A percentile compares a stretch with the other conserved stretches of the same genome.
Evolutionary conservation across 2,797 vertebrate species (phyloP).

Genomic region (Numenius phaeopus): DNA sequence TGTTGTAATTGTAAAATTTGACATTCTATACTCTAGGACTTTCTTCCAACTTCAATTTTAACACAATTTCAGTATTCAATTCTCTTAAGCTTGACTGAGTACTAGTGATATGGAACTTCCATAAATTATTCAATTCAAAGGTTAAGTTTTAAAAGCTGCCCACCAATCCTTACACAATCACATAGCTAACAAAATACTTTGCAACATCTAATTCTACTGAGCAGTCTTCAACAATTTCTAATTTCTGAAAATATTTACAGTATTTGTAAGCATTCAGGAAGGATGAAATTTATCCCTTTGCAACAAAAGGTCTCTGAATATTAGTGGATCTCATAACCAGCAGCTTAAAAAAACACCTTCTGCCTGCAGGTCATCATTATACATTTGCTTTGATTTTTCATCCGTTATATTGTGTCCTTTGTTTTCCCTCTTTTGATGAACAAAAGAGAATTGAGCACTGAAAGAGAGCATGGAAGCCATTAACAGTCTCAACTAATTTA

Average conservation of each 20-base stretch:
- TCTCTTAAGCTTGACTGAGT: background rate
- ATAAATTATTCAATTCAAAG: background rate
- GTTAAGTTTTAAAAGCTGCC: background rate
- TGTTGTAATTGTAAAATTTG: background rate
- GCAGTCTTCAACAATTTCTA: background rate
- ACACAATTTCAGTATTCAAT: background rate
- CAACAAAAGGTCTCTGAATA: background rate
- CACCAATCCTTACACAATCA: background rate
- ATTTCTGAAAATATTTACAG: background rate
- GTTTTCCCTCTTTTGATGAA: background rate
- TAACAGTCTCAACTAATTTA: background rate
- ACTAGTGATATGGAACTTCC: background rate
- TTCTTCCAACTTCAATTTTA: background rate
- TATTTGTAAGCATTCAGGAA: background rate
- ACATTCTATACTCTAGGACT: background rate
- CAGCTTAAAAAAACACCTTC: background rate
- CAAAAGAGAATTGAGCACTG: background rate
- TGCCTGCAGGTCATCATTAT: background rate
- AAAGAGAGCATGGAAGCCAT: background rate
- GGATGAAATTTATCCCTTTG: background rate
- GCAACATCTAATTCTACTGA: background rate
- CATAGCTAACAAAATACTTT: background rate
- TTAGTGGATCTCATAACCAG: background rate
- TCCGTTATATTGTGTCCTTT: background rate
- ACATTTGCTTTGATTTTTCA: background rate